Percentiles rank a stretch among this genome's conserved stretches.
Conservation (phyloP, 2,888 invertebrate genomes). For the Chironomus riparius region DNA sequence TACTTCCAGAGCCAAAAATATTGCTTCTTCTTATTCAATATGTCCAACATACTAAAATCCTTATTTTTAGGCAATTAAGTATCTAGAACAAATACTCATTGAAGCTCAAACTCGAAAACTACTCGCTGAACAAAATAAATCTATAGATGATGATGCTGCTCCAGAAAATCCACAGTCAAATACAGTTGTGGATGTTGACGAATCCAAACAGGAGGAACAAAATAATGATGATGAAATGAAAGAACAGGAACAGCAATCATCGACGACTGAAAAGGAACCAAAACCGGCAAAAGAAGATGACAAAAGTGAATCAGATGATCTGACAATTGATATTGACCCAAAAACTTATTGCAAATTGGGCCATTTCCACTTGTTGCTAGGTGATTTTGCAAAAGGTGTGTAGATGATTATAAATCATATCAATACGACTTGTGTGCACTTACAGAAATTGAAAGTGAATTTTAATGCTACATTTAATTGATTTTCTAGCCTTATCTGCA, state of each 20-base stretch:
- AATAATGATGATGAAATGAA: slow-evolving; percentile 32
- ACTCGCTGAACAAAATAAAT: slow-evolving; percentile 29
- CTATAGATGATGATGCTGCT: not conserved
- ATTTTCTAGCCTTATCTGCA: slow-evolving; percentile 81
- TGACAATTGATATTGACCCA: slow-evolving; percentile 72
- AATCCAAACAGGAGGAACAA: slow-evolving; percentile 28
- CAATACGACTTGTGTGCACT: not conserved
- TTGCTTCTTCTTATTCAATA: slow-evolving; percentile 17
- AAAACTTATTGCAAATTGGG: slow-evolving; percentile 91
- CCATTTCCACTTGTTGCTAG: slow-evolving; percentile 85
- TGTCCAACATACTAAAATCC: slow-evolving; percentile 22
- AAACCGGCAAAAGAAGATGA: slow-evolving; percentile 28
- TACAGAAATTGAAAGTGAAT: not conserved
- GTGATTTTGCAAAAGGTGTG: slow-evolving; percentile 90
- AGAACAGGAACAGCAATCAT: slow-evolving; percentile 17
- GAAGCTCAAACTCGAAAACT: slow-evolving; percentile 59
- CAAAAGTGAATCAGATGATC: slow-evolving; percentile 43
- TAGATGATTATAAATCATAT: not conserved
- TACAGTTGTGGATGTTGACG: slow-evolving; percentile 22
- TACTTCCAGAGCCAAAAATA: not conserved
- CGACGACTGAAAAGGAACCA: not conserved
- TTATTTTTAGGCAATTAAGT: slow-evolving; percentile 60
- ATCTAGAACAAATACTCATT: slow-evolving; percentile 74
- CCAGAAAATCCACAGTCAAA: slow-evolving; percentile 12
- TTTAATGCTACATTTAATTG: slow-evolving; percentile 29